Percentiles rank a stretch among this genome's conserved stretches.
These are phyloP conservation scores for Morbakka virulenta DNA, from an alignment of 30 jellyfish, hydroid and myxozoan species.

Conservation along the genomic window DNA sequence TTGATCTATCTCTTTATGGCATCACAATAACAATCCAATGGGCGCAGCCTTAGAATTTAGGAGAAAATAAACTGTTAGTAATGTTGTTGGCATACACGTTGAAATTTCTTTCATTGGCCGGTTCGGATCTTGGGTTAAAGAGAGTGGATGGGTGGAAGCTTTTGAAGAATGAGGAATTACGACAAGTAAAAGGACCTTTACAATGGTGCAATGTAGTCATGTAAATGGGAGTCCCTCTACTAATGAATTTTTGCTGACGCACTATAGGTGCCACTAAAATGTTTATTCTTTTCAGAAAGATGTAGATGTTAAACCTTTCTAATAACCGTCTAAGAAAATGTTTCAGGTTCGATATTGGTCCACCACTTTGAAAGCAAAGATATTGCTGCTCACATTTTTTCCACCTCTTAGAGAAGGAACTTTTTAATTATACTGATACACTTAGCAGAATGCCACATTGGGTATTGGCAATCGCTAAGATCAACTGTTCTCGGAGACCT, in stretches of 20 bases:
- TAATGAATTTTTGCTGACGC: too few species aligned
- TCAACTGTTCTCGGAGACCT: slow-evolving; percentile 53
- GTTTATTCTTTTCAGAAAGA: slow-evolving; percentile 27
- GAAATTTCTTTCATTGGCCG: slow-evolving; percentile 31
- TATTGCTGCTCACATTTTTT: slow-evolving; percentile 41
- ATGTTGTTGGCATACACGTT: slow-evolving; percentile 49
- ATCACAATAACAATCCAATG: slow-evolving; percentile 45
- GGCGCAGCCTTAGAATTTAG: slow-evolving; percentile 19
- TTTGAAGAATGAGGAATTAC: slow-evolving; percentile 26
- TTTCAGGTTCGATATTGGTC: slow-evolving; percentile 54
- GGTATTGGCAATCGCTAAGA: slow-evolving; percentile 51
- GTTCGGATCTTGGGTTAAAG: slow-evolving; percentile 50
- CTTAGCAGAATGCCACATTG: slow-evolving; percentile 41
- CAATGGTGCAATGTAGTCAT: slow-evolving; percentile 40
- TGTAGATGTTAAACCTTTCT: slow-evolving; percentile 9
- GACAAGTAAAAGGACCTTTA: slow-evolving; percentile 28
- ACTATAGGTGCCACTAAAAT: slow-evolving; percentile 10
- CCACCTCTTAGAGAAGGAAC: slow-evolving; percentile 38
- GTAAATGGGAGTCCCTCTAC: too few species aligned
- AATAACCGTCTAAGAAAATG: slow-evolving; percentile 1
- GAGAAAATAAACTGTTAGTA: slow-evolving; percentile 36
- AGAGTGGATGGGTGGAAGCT: slow-evolving; percentile 54
- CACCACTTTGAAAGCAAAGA: slow-evolving; percentile 17
- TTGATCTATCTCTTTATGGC: slow-evolving; percentile 48
- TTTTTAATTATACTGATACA: slow-evolving; percentile 27